Base-by-base conservation (phyloP, 2,797 vertebrate species). In the Anguilla anguilla region DNA sequence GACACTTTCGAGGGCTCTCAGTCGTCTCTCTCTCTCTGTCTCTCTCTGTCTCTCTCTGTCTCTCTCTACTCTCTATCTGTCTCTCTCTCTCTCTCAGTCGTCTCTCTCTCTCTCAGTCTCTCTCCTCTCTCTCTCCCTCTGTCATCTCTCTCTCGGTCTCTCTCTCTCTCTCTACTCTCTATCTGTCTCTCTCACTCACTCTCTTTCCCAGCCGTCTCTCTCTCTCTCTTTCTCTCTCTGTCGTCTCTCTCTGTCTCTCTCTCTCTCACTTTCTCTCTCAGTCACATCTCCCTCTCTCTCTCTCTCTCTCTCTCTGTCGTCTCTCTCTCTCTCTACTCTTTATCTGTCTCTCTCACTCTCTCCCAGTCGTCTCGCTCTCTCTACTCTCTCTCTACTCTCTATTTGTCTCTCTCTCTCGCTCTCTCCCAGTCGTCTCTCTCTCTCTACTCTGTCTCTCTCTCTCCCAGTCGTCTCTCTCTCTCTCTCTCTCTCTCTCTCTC, bases 1-100 rank as follows among this genome's bases (percentile, higher is more conserved):
- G 61, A 87, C 64, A 46, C 31, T 19, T 74, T 84, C 87, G 69
- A 87, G 82, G 87, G 74, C 82, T n/a, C 25, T 67, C 22, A 4
- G 9, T 51, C 49, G 49, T 51, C 19, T 64, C 25, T 6, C 61
- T n/a, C 61, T 67, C 61, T n/a, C 61, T n/a, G 2, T 67, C 61
- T n/a, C 19, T n/a, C 61, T 19, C 59, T 3, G 0, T 61, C 57
- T 61, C 57, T 61, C 57, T 64, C 25, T 61, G 57, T 61, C 57
- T 61, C 59, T 25, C 59, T 64, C 59, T 64, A 6, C 59, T 25
- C 59, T 64, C 59, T 22, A 6, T 64, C 59, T 25, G 49, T 87
- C 82, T 22, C 61, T 25, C 61, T n/a, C 61, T 25, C 61, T 7
- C 61, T n/a, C 61, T 6, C 61, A n/a, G 2, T n/a, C 64, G 57